Base-by-base conservation (phyloP, 92 coral and sea anemone species). In the Nematostella vectensis region DNA sequence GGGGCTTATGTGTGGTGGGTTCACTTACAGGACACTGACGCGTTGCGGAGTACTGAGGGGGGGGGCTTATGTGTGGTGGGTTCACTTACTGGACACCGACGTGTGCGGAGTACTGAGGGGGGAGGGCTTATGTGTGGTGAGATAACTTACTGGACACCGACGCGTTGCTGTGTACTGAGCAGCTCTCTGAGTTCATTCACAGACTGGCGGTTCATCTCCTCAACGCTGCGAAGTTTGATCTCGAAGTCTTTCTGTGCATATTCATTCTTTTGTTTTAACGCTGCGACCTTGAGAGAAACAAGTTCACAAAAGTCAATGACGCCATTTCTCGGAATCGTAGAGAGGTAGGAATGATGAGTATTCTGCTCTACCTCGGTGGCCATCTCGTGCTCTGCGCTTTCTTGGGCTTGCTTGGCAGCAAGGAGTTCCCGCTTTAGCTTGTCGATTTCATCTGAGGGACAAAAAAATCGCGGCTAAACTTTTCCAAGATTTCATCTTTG, bases 131-230 rank as follows among this genome's bases (percentile, higher is more conserved):
- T 15, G 40, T 15, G 40, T 15, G 8, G 40, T 33, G 6, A 3
- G 24, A 36, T 11, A 29, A 75, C 96, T 75, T 50, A 93, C 99
- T 87, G 86, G 20, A 83, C 81, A 37, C 99, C 99, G 42, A 86
- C 81, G 57, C 78, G 76, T 65, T 93, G 99, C 48, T 93, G 99
- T 23, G 93, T 76, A 47, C 72, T 82, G 28, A 93, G 57, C 99
- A 93, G 82, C 15, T 93, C 94, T 50, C 99, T 81, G 48, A 93
- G 68, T 48, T 93, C 99, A 36, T 82, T 93, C 50, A 93, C 89
- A 2, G 99, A 87, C 36, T 83, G 87, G 37, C 83, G 70, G 72
- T 87, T 82, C 93, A 78, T 82, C 52, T 87, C 85, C 31, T 93
- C 99, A 13, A 87, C 78, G 48, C 68, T 76, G 16, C 79, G 85